Evolutionary conservation across 2,797 vertebrate genomes (phyloP), one percentile per base, ranked within the genome.

Genomic region (Nothura maculosa): DNA sequence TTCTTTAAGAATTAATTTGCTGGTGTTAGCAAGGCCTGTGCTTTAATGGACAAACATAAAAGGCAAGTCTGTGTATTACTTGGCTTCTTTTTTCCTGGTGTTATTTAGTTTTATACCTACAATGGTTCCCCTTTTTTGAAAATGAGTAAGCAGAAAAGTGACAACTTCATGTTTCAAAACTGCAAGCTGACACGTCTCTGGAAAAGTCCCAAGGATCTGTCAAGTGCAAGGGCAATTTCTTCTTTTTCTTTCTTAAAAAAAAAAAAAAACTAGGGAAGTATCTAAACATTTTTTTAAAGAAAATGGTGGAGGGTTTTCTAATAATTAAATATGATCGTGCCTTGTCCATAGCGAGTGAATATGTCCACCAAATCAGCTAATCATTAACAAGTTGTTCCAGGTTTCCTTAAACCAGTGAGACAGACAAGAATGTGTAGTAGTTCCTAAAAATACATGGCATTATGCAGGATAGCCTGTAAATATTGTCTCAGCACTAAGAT

Each of bases 1-100:
- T 84, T 91, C 87, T 95, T 93, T 77, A 43, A 57, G 64, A 89
- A 48, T 85, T 93, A 43, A 30, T 50, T 91, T 92, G 69, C 64
- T 93, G 73, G 42, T 19, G 1, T 60, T 81, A 45, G n/a, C 68
- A 84, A 77, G 54, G 21, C 50, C 69, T 47, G 27, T 36, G 50
- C 75, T 93, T 74, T 66, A 86, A 60, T 73, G 32, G 30, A 22
- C n/a, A 47, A 3, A 43, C 86, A 50, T 58, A 81, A 57, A 91
- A 76, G 45, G 66, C 32, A 72, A 87, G 47, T 22, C 34, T 50
- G 6, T 66, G 24, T 64, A 34, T 92, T 87, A 68, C 43, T 40
- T 80, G 52, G 57, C 63, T 62, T 78, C n/a, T 42, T 92, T 87
- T 55, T 75, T 80, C 68, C n/a, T 75, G 30, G 62, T 32, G 43